phyloP scores from a whole-genome alignment of 2,888 invertebrate genomes.

The Laspeyria flexula region DNA sequence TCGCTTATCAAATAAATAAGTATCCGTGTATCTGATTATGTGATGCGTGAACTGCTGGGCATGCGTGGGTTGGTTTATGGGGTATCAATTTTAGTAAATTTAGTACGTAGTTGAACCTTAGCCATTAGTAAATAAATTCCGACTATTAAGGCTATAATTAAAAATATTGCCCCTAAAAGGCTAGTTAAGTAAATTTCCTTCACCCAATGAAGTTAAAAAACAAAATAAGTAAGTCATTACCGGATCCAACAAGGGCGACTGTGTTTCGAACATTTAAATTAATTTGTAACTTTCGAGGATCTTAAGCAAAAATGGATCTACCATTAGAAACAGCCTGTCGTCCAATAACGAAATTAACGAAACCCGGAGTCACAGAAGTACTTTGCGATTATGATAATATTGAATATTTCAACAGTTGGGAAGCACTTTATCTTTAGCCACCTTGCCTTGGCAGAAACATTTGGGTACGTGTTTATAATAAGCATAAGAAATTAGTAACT shows the following conservation, averaged over 20 bases:
- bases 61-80: no score
- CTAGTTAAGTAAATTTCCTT: conserved; percentile 48
- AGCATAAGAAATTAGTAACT: no score
- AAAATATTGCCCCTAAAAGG: conserved; percentile 13
- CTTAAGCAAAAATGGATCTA: conserved; percentile 57
- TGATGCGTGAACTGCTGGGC: no score
- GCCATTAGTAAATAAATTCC: background rate
- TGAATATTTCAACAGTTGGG: background rate
- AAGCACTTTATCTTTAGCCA: background rate
- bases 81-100: no score
- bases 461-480: background rate
- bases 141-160: conserved; percentile 7
- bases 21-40: no score
- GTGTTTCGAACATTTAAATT: conserved; percentile 69
- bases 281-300: conserved; percentile 70
- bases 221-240: conserved; percentile 68
- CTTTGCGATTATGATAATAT: conserved; percentile 25
- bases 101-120: background rate
- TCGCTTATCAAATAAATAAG: no score
- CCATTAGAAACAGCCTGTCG: conserved; percentile 53
- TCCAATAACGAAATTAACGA: conserved; percentile 55
- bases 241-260: conserved; percentile 53
- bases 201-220: conserved; percentile 53
- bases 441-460: no score
- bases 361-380: conserved; percentile 42